Evolutionary conservation across 1,140 invertebrate genomes (phyloP).

Genomic region (Bombus balteatus): DNA sequence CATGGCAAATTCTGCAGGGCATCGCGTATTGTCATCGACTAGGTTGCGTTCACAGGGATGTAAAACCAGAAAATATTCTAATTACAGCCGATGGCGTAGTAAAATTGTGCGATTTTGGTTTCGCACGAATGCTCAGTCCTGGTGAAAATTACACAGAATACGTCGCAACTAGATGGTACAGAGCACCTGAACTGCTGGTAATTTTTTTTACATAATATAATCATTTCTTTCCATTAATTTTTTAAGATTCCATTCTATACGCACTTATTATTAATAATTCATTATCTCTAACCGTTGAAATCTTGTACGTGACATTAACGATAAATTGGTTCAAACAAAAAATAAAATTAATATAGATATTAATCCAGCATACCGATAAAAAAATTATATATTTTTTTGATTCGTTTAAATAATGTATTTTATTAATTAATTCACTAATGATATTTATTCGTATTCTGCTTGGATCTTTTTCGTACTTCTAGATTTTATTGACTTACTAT

Average conservation of each 20-base stretch:
- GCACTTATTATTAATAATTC: neutral
- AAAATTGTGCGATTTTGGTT: slow-evolving; percentile 99
- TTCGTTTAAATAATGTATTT: neutral
- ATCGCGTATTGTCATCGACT: slow-evolving; percentile 98
- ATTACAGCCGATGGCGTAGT: slow-evolving; percentile 97
- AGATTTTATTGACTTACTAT: neutral
- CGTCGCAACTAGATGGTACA: slow-evolving; percentile 99
- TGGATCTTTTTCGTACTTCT: too few species aligned
- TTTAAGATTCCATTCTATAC: neutral
- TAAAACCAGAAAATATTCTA: slow-evolving; percentile 99
- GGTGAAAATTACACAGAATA: slow-evolving; percentile 99
- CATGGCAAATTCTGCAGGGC: slow-evolving; percentile 97
- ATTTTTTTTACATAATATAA: slow-evolving; percentile 35
- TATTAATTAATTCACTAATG: neutral
- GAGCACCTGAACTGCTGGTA: slow-evolving; percentile 95
- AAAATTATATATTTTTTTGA: neutral
- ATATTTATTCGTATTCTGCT: too few species aligned
- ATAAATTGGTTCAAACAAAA: neutral
- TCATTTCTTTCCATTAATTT: too few species aligned
- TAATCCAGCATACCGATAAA: neutral
- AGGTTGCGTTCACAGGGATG: slow-evolving; percentile 98
- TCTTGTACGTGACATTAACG: neutral
- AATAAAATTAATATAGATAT: neutral
- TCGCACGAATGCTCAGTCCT: slow-evolving; percentile 97
- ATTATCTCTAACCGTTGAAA: neutral